These are phyloP conservation scores for Heliconius sara DNA, from an alignment of 2,888 invertebrate species.

Conservation along the genomic window DNA sequence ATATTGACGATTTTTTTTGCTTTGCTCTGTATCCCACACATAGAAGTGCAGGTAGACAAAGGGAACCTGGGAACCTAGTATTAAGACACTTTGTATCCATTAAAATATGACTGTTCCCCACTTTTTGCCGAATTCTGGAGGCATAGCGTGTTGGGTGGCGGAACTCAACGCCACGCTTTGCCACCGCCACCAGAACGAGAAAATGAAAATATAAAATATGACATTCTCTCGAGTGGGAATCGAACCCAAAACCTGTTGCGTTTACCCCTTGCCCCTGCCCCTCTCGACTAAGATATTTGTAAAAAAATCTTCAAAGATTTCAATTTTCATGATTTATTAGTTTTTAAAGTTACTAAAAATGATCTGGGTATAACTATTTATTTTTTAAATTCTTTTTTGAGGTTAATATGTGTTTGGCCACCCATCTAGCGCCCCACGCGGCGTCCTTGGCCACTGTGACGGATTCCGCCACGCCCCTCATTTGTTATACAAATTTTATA, in stretches of 20 bases:
- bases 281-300: background rate
- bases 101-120: no score
- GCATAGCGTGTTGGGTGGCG: no score
- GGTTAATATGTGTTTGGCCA: constrained; percentile 60
- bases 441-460: constrained; percentile 78
- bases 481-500: constrained; percentile 84
- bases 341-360: constrained; percentile 6
- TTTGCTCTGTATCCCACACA: no score
- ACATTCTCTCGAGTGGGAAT: background rate
- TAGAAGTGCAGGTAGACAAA: no score
- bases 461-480: constrained; percentile 81
- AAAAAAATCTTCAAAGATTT: background rate
- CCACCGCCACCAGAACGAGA: background rate
- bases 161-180: background rate
- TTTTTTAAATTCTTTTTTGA: constrained; percentile 31
- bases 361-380: constrained; percentile 23
- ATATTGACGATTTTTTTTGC: no score
- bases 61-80: no score
- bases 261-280: background rate
- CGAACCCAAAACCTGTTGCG: background rate
- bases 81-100: no score
- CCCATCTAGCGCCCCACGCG: constrained; percentile 80
- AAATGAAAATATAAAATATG: background rate
- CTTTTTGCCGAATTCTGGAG: background rate
- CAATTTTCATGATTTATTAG: constrained; percentile 1